Percentiles rank a stretch among this genome's conserved stretches.
These are phyloP conservation scores for Scaptomyza hsui DNA, from an alignment of 1,140 invertebrate genomes.

Conservation along the genomic window DNA sequence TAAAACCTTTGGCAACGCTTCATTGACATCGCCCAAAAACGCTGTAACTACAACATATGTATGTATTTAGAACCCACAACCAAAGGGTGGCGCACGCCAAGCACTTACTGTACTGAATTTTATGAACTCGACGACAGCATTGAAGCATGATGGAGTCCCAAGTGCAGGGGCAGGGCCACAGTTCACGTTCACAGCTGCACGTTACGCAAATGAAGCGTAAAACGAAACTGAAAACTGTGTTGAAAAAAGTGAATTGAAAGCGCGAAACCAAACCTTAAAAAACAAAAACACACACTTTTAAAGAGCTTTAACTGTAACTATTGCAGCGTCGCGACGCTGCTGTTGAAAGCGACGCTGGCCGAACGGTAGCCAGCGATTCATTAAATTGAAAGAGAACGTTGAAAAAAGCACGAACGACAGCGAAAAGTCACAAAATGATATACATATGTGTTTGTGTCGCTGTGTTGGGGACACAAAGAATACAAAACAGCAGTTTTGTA, in stretches of 20 bases:
- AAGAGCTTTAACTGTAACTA: conserved; percentile 52
- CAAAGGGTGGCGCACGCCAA: conserved; percentile 59
- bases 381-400: conserved; percentile 74
- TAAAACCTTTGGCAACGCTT: conserved; percentile 42
- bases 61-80: conserved; percentile 33
- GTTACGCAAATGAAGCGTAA: conserved; percentile 66
- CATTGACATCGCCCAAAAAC: conserved; percentile 27
- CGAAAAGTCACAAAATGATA: conserved; percentile 67
- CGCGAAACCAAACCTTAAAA: conserved; percentile 68
- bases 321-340: conserved; percentile 40
- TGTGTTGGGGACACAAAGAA: conserved; percentile 57
- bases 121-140: conserved; percentile 39
- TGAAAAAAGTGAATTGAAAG: conserved; percentile 77
- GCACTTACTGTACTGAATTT: conserved; percentile 34
- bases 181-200: conserved; percentile 54
- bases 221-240: conserved; percentile 65
- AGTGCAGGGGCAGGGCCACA: conserved; percentile 53
- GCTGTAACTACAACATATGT: not conserved
- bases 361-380: conserved; percentile 49
- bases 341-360: conserved; percentile 8
- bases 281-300: conserved; percentile 2
- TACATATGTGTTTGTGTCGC: not conserved
- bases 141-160: conserved; percentile 47
- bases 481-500: conserved; percentile 70
- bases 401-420: conserved; percentile 79